Base-by-base conservation (phyloP, 2,888 invertebrate genomes). In the Ernsta delagoae region DNA sequence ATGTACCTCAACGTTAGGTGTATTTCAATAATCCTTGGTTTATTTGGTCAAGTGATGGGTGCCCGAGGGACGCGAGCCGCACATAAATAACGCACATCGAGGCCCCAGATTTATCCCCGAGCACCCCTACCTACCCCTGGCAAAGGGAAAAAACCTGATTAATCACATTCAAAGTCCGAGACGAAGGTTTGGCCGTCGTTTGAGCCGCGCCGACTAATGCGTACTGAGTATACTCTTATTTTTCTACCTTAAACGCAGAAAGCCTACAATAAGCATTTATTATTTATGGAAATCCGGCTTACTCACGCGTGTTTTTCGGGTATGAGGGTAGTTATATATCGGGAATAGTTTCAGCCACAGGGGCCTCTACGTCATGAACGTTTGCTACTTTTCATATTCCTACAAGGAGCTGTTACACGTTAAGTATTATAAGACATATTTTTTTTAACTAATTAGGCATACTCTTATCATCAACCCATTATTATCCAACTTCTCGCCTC, bases 131-230 rank as follows among this genome's bases (percentile, higher is more conserved):
- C 68, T n/a, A n/a, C n/a, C n/a, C 62, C 61, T 31, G 31, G 45
- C 43, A 34, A 54, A 24, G 74, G 78, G 79, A 86, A 87, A 88
- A 88, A 88, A 86, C 83, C 86, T 85, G 86, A 88, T 88, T 88
- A 88, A 88, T 88, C 83, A 83, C 86, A 84, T 83, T 83, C 85
- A 83, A 85, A 87, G 87, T 83, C 80, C 86, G 81, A 83, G 83
- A 82, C 83, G 80, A 83, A 80, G 83, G 84, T 84, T 85, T 16
- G 50, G 45, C 64, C 67, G 50, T 8, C 64, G 36, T 11, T 50
- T 50, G 45, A 60, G 54, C 50, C 41, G 41, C 53, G 59, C 8
- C 53, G 57, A 64, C 56, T 62, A 68, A 57, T 62, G 67, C 45
- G 45, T 60, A 16, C 11, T 43, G 34, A 43, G 45, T 56, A 36